Percentiles rank a stretch among this genome's conserved stretches.
phyloP scores from a whole-genome alignment of 2,888 invertebrate species.

The Heliconius erato region DNA sequence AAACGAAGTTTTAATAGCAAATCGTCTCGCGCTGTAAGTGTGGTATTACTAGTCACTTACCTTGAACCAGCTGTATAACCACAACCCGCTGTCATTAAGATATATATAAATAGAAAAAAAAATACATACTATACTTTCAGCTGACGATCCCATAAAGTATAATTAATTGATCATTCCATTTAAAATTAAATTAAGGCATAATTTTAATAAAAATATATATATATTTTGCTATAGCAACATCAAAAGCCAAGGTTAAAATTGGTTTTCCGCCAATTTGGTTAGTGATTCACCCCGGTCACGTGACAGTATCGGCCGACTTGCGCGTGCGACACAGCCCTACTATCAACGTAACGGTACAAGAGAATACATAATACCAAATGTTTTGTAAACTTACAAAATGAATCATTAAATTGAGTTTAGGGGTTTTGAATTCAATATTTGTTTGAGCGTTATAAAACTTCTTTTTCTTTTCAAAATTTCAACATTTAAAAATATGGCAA shows the following conservation, averaged over 20 bases:
- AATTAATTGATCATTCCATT: not conserved
- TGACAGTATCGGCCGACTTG: slow-evolving; percentile 18
- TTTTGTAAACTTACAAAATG: slow-evolving; percentile 5
- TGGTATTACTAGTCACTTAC: slow-evolving; percentile 24
- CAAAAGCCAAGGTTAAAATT: slow-evolving; percentile 9
- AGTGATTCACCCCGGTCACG: slow-evolving; percentile 1
- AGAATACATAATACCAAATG: slow-evolving; percentile 10
- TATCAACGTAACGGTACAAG: not conserved
- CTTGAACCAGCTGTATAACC: slow-evolving; percentile 9
- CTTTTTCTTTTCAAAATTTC: too few relatives aligned
- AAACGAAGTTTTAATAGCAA: not conserved
- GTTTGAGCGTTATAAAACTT: not conserved
- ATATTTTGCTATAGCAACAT: slow-evolving; percentile 30
- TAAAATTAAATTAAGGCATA: not conserved
- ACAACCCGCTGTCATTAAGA: not conserved
- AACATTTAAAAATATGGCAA: too few relatives aligned
- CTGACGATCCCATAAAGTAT: slow-evolving; percentile 6
- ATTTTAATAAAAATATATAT: not conserved
- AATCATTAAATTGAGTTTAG: not conserved
- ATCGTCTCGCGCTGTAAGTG: not conserved
- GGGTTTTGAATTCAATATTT: not conserved
- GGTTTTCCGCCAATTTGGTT: slow-evolving; percentile 16
- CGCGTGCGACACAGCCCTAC: not conserved
- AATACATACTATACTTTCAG: not conserved
- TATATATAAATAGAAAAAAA: not conserved